These are phyloP conservation scores for Alviniconcha marisindica DNA, from an alignment of 1,140 invertebrate genomes.

Conservation along the genomic window DNA sequence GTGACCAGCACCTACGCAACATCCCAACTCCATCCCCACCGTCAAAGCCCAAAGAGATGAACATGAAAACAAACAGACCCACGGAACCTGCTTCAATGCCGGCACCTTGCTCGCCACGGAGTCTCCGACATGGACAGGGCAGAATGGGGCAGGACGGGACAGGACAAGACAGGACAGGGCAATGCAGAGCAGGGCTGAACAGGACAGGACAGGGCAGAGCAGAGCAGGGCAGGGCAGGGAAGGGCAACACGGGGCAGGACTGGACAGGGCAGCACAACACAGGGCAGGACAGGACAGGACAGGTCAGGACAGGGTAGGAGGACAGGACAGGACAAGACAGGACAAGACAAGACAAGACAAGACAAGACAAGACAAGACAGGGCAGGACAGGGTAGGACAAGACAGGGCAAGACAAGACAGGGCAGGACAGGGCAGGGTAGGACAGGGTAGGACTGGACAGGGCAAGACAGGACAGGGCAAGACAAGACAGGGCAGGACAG, in stretches of 20 bases:
- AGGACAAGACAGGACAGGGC: background rate
- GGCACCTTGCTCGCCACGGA: too few species aligned
- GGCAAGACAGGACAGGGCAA: conserved; percentile 29
- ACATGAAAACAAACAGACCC: too few species aligned
- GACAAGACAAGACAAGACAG: background rate
- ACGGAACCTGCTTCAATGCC: too few species aligned
- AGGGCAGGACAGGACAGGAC: background rate
- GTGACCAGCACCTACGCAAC: too few species aligned
- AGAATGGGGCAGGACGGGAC: background rate
- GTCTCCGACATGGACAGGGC: too few species aligned
- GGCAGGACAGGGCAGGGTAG: conserved; percentile 25
- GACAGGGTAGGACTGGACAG: conserved; percentile 25
- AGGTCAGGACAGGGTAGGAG: too few species aligned
- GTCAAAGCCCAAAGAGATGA: too few species aligned
- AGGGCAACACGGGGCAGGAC: background rate
- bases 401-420: conserved; percentile 25
- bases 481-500: conserved; percentile 23
- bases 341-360: background rate
- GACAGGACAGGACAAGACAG: conserved; percentile 4
- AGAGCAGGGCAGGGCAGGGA: background rate
- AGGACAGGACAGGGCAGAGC: background rate
- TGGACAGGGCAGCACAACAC: background rate
- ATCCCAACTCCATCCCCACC: too few species aligned
- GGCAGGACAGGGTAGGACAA: too few species aligned
- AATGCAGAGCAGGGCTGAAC: too few species aligned